Conservation (phyloP, 2,888 invertebrate genomes). For the Dimorphilus gyrociliatus region DNA sequence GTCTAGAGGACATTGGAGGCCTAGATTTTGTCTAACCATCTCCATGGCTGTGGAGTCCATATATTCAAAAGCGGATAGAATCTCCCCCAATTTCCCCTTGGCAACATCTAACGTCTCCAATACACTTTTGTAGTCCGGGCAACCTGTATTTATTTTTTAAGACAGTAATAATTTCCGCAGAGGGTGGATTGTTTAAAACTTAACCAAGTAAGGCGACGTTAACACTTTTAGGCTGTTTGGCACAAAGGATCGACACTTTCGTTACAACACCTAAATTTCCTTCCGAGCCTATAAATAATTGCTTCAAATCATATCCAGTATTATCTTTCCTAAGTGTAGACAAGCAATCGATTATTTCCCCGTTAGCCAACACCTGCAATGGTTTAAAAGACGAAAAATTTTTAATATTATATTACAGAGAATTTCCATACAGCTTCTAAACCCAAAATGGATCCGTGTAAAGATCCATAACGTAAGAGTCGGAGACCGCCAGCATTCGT, state of each 20-base stretch:
- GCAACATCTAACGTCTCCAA: slow-evolving; percentile 57
- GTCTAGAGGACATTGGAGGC: slow-evolving; percentile 41
- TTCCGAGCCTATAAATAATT: slow-evolving; percentile 91
- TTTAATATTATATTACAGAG: slow-evolving; percentile 1
- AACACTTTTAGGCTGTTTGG: slow-evolving; percentile 60
- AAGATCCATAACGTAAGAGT: slow-evolving; percentile 80
- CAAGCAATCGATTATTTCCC: slow-evolving; percentile 60
- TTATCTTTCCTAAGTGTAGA: slow-evolving; percentile 83
- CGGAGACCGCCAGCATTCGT: slow-evolving; percentile 92
- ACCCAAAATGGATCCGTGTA: slow-evolving; percentile 77
- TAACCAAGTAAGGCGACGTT: slow-evolving; percentile 81
- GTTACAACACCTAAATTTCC: slow-evolving; percentile 89
- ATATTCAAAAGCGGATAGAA: slow-evolving; percentile 86
- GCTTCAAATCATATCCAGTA: slow-evolving; percentile 89
- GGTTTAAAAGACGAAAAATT: slow-evolving; percentile 2
- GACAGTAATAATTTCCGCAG: slow-evolving; percentile 4
- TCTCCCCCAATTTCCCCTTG: slow-evolving; percentile 61
- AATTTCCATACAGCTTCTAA: slow-evolving; percentile 72
- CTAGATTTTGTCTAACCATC: slow-evolving; percentile 48
- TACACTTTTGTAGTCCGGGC: slow-evolving; percentile 59
- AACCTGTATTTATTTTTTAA: slow-evolving; percentile 42
- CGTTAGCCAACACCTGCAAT: slow-evolving; percentile 31
- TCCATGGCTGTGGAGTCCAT: slow-evolving; percentile 66
- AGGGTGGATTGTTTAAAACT: too few species aligned
- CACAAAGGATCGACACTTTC: slow-evolving; percentile 74